Evolutionary conservation across 2,888 invertebrate species (phyloP).

Genomic region (Hypena proboscidalis): DNA sequence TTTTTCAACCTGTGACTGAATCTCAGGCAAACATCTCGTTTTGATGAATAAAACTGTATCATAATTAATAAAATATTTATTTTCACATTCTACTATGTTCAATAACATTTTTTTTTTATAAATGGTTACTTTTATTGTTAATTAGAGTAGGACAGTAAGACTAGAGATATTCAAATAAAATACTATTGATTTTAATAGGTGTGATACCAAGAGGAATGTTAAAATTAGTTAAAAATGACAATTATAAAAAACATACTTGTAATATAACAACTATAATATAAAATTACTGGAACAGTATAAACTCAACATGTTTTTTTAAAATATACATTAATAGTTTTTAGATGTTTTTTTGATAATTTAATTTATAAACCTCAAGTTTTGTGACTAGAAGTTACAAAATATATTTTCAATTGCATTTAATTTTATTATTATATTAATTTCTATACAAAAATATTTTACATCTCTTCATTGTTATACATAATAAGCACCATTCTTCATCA

Average conservation of each 20-base stretch:
- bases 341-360: conserved; percentile 10
- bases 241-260: conserved; percentile 11
- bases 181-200: conserved; percentile 11
- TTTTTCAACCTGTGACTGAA: no score
- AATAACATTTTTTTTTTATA: conserved; percentile 9
- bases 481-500: conserved; percentile 27
- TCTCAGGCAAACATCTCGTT: neutral
- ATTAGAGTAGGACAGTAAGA: conserved; percentile 28
- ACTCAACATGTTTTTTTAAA: conserved; percentile 2
- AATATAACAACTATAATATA: conserved; percentile 16
- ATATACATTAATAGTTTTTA: neutral
- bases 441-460: conserved; percentile 37
- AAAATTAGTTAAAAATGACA: conserved; percentile 28
- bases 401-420: conserved; percentile 19
- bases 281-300: conserved; percentile 13
- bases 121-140: conserved; percentile 21
- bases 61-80: conserved; percentile 35
- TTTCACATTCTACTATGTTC: conserved; percentile 20
- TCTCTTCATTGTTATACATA: conserved; percentile 24
- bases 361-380: conserved; percentile 31
- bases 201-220: conserved; percentile 16
- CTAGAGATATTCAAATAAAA: conserved; percentile 25
- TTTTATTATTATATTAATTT: conserved; percentile 16
- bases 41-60: neutral
- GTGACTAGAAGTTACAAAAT: conserved; percentile 36